Percentiles rank a stretch among this genome's conserved stretches.
These are phyloP conservation scores for Triplophysa siluroides DNA, from an alignment of 2,113 vertebrate species.

Conservation along the genomic window DNA sequence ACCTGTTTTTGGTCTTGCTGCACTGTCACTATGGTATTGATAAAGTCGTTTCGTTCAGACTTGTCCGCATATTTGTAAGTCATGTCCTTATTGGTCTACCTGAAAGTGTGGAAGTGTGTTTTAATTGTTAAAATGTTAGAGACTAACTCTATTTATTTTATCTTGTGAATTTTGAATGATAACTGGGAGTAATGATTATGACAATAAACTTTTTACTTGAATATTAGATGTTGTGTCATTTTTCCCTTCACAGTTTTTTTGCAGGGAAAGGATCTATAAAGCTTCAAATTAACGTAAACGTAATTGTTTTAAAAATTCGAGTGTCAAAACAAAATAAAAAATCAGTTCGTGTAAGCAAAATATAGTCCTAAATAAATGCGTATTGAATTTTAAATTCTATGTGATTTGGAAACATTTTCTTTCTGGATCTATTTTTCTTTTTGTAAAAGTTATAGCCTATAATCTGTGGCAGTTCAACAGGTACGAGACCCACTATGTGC, in stretches of 20 bases:
- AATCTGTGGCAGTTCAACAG: background rate
- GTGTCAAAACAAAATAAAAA: no score
- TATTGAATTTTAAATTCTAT: no score
- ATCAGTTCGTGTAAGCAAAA: no score
- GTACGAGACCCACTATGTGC: background rate
- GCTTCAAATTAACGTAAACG: no score
- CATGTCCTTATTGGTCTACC: background rate
- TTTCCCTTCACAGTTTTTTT: background rate
- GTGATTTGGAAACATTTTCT: no score
- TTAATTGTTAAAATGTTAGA: background rate
- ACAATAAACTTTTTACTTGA: slow-evolving; percentile 36
- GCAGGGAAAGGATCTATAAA: background rate
- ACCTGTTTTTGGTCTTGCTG: background rate
- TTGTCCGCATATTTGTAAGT: slow-evolving; percentile 1
- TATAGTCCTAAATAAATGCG: no score
- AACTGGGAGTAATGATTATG: slow-evolving; percentile 31
- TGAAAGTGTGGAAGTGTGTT: background rate
- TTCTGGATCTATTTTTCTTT: background rate
- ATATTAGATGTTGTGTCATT: background rate
- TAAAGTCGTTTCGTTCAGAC: slow-evolving; percentile 75
- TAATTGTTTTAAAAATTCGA: no score
- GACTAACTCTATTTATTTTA: background rate
- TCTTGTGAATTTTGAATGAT: slow-evolving; percentile 25
- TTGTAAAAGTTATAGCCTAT: background rate
- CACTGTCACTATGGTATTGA: slow-evolving; percentile 73